Evolutionary conservation across 2,888 invertebrate genomes (phyloP).

Genomic region (Drosophila percnosoma): DNA sequence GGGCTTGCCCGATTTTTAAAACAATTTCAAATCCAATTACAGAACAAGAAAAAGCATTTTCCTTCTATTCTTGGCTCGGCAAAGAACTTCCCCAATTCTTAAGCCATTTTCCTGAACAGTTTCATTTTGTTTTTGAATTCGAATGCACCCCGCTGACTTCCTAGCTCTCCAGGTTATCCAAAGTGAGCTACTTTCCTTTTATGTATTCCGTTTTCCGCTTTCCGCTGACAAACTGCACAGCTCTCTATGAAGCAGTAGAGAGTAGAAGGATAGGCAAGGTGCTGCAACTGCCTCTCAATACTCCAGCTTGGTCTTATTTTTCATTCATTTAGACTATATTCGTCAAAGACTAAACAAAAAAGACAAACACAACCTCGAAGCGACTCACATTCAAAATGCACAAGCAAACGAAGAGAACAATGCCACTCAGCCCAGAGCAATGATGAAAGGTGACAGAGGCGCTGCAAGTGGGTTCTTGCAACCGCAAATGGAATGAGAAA

Average conservation of each 20-base stretch:
- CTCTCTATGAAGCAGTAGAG: background rate
- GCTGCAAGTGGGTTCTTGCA: background rate
- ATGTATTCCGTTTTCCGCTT: slow-evolving; percentile 23
- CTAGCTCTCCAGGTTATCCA: background rate
- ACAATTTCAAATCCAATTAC: slow-evolving; percentile 79
- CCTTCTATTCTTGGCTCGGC: slow-evolving; percentile 44
- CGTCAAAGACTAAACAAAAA: slow-evolving; percentile 27
- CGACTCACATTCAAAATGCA: slow-evolving; percentile 65
- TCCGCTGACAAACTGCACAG: slow-evolving; percentile 39
- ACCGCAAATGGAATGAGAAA: slow-evolving; percentile 10
- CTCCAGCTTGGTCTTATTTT: background rate
- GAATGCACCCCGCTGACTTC: slow-evolving; percentile 58
- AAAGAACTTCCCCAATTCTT: slow-evolving; percentile 26
- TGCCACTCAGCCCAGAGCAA: slow-evolving; percentile 26
- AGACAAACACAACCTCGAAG: slow-evolving; percentile 65
- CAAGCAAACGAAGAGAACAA: slow-evolving; percentile 61
- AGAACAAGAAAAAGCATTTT: slow-evolving; percentile 72
- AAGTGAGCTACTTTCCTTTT: slow-evolving; percentile 53
- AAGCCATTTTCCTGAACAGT: slow-evolving; percentile 30
- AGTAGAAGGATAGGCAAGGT: background rate
- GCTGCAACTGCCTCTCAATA: slow-evolving; percentile 23
- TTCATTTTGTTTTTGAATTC: slow-evolving; percentile 65
- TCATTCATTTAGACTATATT: slow-evolving; percentile 29
- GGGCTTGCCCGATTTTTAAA: slow-evolving; percentile 62
- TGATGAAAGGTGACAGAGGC: slow-evolving; percentile 10